Base-by-base conservation (phyloP, 1,140 invertebrate species). In the Drepana arcuata region DNA sequence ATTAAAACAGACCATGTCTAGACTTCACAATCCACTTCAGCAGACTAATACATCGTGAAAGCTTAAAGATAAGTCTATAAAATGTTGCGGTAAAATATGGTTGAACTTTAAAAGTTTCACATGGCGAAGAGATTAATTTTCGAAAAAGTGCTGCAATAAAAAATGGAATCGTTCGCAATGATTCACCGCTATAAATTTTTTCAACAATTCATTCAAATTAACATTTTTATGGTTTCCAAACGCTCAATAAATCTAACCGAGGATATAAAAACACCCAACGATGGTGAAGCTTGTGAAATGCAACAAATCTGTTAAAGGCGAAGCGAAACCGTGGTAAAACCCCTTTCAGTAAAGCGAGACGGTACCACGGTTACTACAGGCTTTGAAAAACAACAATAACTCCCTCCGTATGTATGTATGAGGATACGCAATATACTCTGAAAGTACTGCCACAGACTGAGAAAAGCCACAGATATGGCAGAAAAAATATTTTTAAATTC, bases 311-410 rank as follows among this genome's bases (percentile, higher is more conserved):
- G 68, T 66, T 49, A 39, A 56, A 63, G 41, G 51, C 53, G 50
- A 41, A 66, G 51, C 62, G 65, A 59, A 69, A 55, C 53, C 48
- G 34, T 55, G 39, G 55, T 41, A 45, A 63, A 59, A 71, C 71
- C 72, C 70, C 53, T 73, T 74, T 66, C 48, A 59, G 52, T 58
- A 60, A 35, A 50, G 57, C 52, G 61, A 74, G 69, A 64, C 63
- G 58, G 48, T 62, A 55, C 34, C 42, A 59, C 47, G 49, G 48
- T 48, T 53, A 52, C 64, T 58, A 56, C 41, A 42, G 53, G 57
- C 71, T 74, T 79, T 80, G 63, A 66, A 73, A 75, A 72, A 78
- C 72, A 81, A 81, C 77, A 81, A 81, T 81, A 69, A 68, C 58
- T 57, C 62, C 46, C 57, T 48, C 46, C 60, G 54, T 68, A 68